Base-by-base conservation (phyloP, 2,797 vertebrate genomes). In the Aldrovandia affinis region DNA sequence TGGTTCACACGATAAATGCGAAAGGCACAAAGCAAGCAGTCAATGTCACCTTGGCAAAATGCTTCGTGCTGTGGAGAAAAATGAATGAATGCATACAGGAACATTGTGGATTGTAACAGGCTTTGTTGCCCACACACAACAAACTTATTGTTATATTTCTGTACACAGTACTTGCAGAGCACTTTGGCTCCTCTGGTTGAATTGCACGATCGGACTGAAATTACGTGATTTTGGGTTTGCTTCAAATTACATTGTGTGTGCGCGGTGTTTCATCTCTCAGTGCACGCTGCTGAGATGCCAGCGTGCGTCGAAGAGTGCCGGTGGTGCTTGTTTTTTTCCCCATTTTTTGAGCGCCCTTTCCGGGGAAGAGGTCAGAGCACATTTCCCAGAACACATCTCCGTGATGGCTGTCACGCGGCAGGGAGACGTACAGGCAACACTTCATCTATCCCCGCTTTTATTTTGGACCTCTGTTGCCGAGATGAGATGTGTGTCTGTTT, bases 401-500 rank as follows among this genome's bases (percentile, higher is more conserved):
- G 50, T 14, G 47, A 55, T 22, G n/a, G 39, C 59, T 65, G 33
- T 81, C 36, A 65, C 36, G 33, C 30, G 78, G 57, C 78, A 39
- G 33, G 18, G 61, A 25, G 25, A 81, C 12, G 33, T n/a, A 3
- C 12, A 36, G 12, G 30, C 1, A 42, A n/a, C 18, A 47, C 15
- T 22, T 42, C 65, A 54, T 81, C 8, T 39, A 52, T 77, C 15
- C 28, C 30, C 10, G 28, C 52, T 80, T 55, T 57, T 55, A 57
- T 80, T 80, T 44, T 9, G 73, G 33, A 77, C 39, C 73, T 47
- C 39, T 47, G 42, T 39, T 10, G 20, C 79, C 7, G 33, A 59
- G 79, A 81, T 25, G 18, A 80, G 39, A 68, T 78, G 42, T 80
- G 94, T 95, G 90, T 86, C 92, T 90, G 95, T 96, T 96, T 96